These are phyloP conservation scores for Sebastes iracundus DNA, from an alignment of 2,797 vertebrate species.

Conservation along the genomic window DNA sequence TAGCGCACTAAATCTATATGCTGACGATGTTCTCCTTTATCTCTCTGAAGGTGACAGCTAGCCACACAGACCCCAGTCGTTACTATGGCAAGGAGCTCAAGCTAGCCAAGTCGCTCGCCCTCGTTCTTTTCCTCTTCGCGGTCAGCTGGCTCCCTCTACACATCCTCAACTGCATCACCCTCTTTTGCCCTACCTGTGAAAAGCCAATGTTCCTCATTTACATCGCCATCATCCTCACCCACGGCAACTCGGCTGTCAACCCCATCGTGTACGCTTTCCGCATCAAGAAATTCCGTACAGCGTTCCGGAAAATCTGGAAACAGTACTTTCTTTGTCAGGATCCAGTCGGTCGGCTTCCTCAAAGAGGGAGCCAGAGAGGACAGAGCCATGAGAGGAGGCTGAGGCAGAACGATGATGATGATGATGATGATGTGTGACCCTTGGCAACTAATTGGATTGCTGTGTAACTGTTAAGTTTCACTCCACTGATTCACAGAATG, in stretches of 20 bases:
- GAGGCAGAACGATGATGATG: constrained; percentile 63
- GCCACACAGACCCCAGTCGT: constrained; percentile 88
- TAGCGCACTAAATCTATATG: background rate
- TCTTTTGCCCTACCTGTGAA: constrained; percentile 87
- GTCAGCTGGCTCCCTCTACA: constrained; percentile 97
- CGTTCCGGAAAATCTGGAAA: constrained; percentile 94
- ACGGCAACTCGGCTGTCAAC: constrained; percentile 97
- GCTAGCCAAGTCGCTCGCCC: constrained; percentile 93
- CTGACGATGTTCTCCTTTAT: constrained; percentile 12
- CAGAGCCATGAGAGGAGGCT: constrained; percentile 66
- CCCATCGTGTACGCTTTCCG: constrained; percentile 96
- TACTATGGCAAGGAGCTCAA: constrained; percentile 97
- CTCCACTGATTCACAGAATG: constrained; percentile 19
- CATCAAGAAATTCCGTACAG: constrained; percentile 94
- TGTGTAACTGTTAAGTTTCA: constrained; percentile 33
- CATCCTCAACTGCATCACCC: constrained; percentile 92
- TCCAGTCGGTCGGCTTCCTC: constrained; percentile 64
- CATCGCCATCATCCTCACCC: constrained; percentile 93
- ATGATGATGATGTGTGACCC: constrained; percentile 75
- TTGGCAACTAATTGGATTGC: constrained; percentile 24
- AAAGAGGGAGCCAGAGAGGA: constrained; percentile 69
- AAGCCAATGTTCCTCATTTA: constrained; percentile 84
- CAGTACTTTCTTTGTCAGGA: constrained; percentile 91
- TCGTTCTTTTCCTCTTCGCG: constrained; percentile 94
- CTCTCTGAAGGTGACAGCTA: constrained; percentile 80